Conservation (phyloP, 1,140 invertebrate genomes). For the Wiebesia pumilae region DNA sequence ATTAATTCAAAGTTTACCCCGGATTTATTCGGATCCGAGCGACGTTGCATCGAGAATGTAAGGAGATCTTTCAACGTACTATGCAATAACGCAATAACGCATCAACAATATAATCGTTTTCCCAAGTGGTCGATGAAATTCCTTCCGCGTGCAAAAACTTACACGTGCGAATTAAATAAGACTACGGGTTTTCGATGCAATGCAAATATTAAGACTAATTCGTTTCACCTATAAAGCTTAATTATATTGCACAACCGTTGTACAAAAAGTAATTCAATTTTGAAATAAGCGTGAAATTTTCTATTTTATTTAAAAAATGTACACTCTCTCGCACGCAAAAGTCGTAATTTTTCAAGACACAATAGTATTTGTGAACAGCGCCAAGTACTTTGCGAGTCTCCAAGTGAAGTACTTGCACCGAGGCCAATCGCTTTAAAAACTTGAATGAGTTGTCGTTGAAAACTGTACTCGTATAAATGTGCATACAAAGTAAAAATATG, state of each 20-base stretch:
- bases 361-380: background rate
- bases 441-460: background rate
- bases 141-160: too few relatives aligned
- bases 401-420: background rate
- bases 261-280: background rate
- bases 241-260: background rate
- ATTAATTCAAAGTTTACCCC: too few relatives aligned
- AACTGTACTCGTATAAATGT: background rate
- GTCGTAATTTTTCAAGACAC: background rate
- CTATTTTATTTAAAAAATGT: background rate
- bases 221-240: too few relatives aligned
- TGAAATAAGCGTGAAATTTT: background rate
- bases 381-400: background rate
- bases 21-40: too few relatives aligned
- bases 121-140: too few relatives aligned
- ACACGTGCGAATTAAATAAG: too few relatives aligned
- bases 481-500: background rate
- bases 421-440: background rate
- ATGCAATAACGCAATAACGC: too few relatives aligned
- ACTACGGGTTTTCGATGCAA: too few relatives aligned
- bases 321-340: background rate
- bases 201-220: background rate
- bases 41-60: too few relatives aligned
- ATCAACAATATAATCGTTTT: too few relatives aligned
- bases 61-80: too few relatives aligned